A percentile compares a stretch with the other conserved stretches of the same genome.
Evolutionary conservation across 1,140 invertebrate genomes (phyloP).

Genomic region (Drosophila oshimai): DNA sequence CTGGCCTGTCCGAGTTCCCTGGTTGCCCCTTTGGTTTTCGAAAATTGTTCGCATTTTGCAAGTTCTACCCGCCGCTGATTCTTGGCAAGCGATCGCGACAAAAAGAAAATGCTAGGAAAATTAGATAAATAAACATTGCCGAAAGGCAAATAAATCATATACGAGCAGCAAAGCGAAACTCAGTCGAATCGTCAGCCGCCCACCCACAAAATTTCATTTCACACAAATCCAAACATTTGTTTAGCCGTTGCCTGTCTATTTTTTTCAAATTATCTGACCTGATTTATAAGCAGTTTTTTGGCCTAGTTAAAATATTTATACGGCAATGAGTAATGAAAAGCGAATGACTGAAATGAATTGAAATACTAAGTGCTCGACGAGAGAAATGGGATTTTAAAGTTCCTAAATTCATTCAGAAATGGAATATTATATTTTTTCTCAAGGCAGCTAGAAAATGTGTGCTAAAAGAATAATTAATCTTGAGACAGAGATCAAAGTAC

Average conservation of each 20-base stretch:
- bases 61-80: constrained; percentile 41
- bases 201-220: constrained; percentile 30
- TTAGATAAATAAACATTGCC: constrained; percentile 73
- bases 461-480: constrained; percentile 12
- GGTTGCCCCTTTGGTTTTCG: background rate
- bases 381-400: constrained; percentile 3
- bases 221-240: constrained; percentile 59
- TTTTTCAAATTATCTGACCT: constrained; percentile 16
- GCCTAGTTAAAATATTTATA: constrained; percentile 35
- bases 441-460: background rate
- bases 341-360: background rate
- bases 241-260: constrained; percentile 10
- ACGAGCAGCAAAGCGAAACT: constrained; percentile 42
- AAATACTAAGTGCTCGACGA: background rate
- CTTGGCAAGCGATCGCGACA: constrained; percentile 63
- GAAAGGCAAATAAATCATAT: constrained; percentile 68
- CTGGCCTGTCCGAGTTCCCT: constrained; percentile 26
- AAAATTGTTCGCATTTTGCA: constrained; percentile 62
- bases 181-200: constrained; percentile 27
- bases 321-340: constrained; percentile 31
- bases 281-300: constrained; percentile 34
- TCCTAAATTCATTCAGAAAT: constrained; percentile 18
- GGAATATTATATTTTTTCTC: background rate
- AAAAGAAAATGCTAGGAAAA: constrained; percentile 56
- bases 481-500: constrained; percentile 6